Evolutionary conservation across 2,888 invertebrate genomes (phyloP).

Genomic region (Gryllus longicercus): DNA sequence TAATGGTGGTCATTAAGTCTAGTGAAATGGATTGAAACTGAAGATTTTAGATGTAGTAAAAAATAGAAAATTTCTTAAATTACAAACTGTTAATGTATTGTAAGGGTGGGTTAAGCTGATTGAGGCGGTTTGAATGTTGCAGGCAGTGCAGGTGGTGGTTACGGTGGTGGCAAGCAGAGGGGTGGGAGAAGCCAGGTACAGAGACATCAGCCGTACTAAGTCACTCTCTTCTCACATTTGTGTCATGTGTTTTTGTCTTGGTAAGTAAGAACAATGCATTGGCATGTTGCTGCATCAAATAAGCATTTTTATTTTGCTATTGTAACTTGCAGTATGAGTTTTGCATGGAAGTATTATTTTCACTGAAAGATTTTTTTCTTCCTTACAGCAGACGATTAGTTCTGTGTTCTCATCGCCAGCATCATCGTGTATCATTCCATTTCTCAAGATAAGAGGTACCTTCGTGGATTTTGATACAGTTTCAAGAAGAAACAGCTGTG

Average conservation of each 20-base stretch:
- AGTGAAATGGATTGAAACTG: slow-evolving; percentile 26
- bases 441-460: slow-evolving; percentile 12
- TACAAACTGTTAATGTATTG: slow-evolving; percentile 17
- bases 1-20: not conserved
- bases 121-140: slow-evolving; percentile 41
- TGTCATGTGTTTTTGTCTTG: slow-evolving; percentile 38
- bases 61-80: slow-evolving; percentile 21
- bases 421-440: slow-evolving; percentile 34
- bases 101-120: slow-evolving; percentile 34
- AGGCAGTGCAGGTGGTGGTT: slow-evolving; percentile 45
- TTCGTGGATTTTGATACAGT: slow-evolving; percentile 17
- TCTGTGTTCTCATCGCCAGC: slow-evolving; percentile 32
- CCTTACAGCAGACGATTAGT: slow-evolving; percentile 37
- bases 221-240: slow-evolving; percentile 32
- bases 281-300: slow-evolving; percentile 20
- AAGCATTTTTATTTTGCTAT: slow-evolving; percentile 18
- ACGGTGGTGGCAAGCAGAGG: slow-evolving; percentile 79
- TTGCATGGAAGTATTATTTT: not conserved
- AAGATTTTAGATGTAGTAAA: slow-evolving; percentile 7
- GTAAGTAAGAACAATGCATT: slow-evolving; percentile 37
- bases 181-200: slow-evolving; percentile 66
- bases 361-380: slow-evolving; percentile 20
- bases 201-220: slow-evolving; percentile 84
- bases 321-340: slow-evolving; percentile 22
- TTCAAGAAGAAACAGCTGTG: slow-evolving; percentile 17